A percentile compares a stretch with the other conserved stretches of the same genome.
These are phyloP conservation scores for Macropodus opercularis DNA, from an alignment of 2,797 vertebrate species.

Conservation along the genomic window DNA sequence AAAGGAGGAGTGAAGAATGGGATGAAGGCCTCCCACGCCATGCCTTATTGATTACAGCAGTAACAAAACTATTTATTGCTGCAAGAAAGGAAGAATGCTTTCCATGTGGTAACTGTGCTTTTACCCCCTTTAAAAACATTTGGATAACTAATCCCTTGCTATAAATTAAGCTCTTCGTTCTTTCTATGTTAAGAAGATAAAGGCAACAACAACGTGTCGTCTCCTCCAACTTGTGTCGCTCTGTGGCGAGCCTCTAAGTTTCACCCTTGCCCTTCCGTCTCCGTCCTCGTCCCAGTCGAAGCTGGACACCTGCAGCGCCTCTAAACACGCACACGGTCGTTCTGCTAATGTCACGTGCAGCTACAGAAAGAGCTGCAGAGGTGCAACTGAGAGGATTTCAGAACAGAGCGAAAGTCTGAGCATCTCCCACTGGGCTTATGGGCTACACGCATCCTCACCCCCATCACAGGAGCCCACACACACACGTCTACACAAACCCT, in stretches of 20 bases:
- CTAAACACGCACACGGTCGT: not conserved
- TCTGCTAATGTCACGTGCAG: not conserved
- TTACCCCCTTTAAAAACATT: conserved; percentile 4
- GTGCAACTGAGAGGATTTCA: not conserved
- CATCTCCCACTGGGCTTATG: conserved; percentile 10
- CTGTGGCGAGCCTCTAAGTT: not conserved
- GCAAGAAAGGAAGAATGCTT: not conserved
- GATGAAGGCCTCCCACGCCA: not conserved
- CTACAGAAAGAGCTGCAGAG: not conserved
- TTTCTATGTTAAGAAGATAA: not conserved
- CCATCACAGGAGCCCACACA: conserved; percentile 15
- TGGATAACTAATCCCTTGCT: not conserved
- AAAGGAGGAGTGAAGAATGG: not conserved
- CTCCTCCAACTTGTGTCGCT: not conserved
- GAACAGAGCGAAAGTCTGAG: conserved; percentile 2
- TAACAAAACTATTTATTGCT: conserved; percentile 21
- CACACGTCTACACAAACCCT: conserved; percentile 24
- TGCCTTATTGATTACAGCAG: not conserved
- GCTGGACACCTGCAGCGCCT: not conserved
- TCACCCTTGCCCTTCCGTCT: not conserved
- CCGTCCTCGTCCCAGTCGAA: not conserved
- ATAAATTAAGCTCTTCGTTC: not conserved
- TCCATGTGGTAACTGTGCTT: conserved; percentile 9
- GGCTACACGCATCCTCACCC: conserved; percentile 5
- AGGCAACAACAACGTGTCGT: not conserved